phyloP scores from a whole-genome alignment of 2,797 vertebrate species.

The Mormyrus hasselquistii region DNA sequence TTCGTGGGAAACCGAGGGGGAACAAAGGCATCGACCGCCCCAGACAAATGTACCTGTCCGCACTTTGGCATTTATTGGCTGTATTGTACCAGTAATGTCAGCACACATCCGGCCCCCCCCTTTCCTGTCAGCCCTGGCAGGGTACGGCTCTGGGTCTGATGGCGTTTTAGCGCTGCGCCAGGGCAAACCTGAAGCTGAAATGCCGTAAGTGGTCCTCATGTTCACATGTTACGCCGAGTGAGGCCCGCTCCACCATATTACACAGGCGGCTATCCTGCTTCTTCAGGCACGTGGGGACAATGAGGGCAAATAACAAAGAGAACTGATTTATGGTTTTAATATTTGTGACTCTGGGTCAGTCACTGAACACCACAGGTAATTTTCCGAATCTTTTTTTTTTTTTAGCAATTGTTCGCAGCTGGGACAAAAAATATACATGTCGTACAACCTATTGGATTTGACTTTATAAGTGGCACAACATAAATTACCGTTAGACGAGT shows the following conservation, averaged over 20 bases:
- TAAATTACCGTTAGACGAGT: slow-evolving; percentile 53
- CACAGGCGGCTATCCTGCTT: background rate
- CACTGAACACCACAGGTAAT: slow-evolving; percentile 24
- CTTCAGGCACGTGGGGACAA: slow-evolving; percentile 15
- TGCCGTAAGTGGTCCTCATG: background rate
- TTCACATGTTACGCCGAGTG: background rate
- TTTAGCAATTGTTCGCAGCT: slow-evolving; percentile 44
- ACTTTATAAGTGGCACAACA: slow-evolving; percentile 38
- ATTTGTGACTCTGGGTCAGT: slow-evolving; percentile 22
- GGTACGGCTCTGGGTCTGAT: background rate
- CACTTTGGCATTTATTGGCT: background rate
- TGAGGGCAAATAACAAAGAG: background rate
- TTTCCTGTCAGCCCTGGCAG: background rate
- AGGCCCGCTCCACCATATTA: background rate
- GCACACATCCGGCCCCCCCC: background rate
- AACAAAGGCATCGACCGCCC: background rate
- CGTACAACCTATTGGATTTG: slow-evolving; percentile 14
- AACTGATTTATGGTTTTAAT: slow-evolving; percentile 29
- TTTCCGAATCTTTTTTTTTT: slow-evolving; percentile 38
- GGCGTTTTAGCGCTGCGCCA: background rate
- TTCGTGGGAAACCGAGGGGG: background rate
- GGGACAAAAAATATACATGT: background rate
- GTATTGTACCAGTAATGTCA: too few species aligned
- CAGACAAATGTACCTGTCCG: slow-evolving; percentile 2
- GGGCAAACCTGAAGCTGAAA: background rate